phyloP scores from a whole-genome alignment of 2,888 invertebrate species.

The Thecophora atra region DNA sequence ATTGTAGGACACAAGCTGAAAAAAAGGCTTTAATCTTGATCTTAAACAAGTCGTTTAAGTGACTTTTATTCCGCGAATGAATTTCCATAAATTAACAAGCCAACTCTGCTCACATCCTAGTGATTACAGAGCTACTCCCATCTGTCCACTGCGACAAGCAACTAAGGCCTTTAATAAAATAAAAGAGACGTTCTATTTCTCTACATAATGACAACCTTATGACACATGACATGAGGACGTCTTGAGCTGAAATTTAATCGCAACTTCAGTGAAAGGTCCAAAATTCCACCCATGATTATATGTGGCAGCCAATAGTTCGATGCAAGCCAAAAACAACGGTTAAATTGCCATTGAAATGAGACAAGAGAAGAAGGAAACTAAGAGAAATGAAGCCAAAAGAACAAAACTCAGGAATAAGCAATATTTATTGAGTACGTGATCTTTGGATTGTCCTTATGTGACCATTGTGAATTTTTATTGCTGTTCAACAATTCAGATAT shows the following conservation, averaged over 20 bases:
- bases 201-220: not conserved
- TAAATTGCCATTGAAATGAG: not conserved
- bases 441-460: constrained; percentile 66
- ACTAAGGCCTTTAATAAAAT: too few relatives aligned
- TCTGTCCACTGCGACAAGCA: too few relatives aligned
- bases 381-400: constrained; percentile 31
- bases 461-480: constrained; percentile 65
- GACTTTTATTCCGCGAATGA: too few relatives aligned
- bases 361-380: constrained; percentile 19
- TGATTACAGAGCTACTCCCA: too few relatives aligned
- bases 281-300: constrained; percentile 13
- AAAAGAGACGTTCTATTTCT: not conserved
- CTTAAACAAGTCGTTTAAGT: too few relatives aligned
- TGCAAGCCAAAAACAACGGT: not conserved
- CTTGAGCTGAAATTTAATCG: constrained; percentile 1
- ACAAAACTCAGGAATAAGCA: constrained; percentile 56
- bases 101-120: too few relatives aligned
- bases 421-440: constrained; percentile 68
- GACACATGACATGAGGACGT: constrained; percentile 18
- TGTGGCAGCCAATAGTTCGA: not conserved
- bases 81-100: too few relatives aligned
- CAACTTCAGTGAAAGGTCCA: constrained; percentile 28
- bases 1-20: too few relatives aligned
- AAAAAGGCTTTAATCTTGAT: too few relatives aligned
- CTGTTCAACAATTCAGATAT: constrained; percentile 41